Evolutionary conservation across 2,113 vertebrate species (phyloP).

Genomic region (Neolamprologus variostigma): DNA sequence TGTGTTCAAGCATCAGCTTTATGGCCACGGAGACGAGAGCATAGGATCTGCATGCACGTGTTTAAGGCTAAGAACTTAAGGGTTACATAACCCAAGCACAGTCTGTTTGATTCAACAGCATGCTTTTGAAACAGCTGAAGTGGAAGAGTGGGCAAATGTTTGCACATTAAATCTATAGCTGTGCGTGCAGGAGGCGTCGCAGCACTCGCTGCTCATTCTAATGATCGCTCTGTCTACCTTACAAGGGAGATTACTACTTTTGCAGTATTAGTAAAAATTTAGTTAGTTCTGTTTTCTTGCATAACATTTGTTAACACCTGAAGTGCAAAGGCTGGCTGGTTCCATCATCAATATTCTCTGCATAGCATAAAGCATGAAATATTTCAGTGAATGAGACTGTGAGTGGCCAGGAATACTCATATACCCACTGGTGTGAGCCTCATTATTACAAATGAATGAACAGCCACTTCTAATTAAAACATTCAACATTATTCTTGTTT

Average conservation of each 20-base stretch:
- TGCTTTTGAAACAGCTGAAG: not conserved
- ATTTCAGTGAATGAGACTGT: not conserved
- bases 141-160: slow-evolving; percentile 20
- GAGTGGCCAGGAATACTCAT: not conserved
- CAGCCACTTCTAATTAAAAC: not conserved
- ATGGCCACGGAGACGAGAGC: not conserved
- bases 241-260: not conserved
- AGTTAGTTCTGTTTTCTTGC: not conserved
- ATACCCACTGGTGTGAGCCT: accelerated
- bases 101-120: slow-evolving; percentile 6
- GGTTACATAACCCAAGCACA: not conserved
- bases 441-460: not conserved
- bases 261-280: not conserved
- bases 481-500: not conserved
- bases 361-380: not conserved
- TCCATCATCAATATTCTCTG: not conserved
- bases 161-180: not conserved
- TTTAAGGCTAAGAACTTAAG: not conserved
- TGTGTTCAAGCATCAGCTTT: not conserved
- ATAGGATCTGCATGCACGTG: not conserved
- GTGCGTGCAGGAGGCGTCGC: not conserved
- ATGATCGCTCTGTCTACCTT: not conserved
- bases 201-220: not conserved
- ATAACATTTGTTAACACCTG: not conserved
- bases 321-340: not conserved